Base-by-base conservation (phyloP, 1,140 invertebrate genomes). In the Microplitis demolitor region DNA sequence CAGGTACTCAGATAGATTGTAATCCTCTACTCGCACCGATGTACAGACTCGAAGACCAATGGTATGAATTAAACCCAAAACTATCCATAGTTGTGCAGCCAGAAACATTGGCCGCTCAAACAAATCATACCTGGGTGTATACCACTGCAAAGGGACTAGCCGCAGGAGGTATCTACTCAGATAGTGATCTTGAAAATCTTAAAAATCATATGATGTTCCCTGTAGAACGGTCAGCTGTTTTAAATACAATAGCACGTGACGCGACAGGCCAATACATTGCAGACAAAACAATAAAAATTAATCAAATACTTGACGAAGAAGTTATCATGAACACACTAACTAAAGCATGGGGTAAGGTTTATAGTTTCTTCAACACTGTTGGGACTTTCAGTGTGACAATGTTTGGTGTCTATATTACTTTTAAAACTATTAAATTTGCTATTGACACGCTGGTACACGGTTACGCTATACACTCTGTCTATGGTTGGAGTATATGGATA, bases 91-190 rank as follows among this genome's bases (percentile, higher is more conserved):
- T 66, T 3, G 5, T 34, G 2, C 53, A 50, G 11, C 78, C 78
- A 0, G 71, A 78, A 24, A 45, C 74, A 68, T 76, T 80, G 45
- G 73, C 76, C 4, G 71, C 76, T 6, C 24, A 39, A 11, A 64
- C 37, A 2, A 50, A 68, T 61, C 51, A 74, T 0, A 72, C 71
- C 2, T 79, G 78, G 79, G 35, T 61, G 8, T 80, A 79, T 51
- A 69, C 39, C 58, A 71, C 56, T 6, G 24, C 67, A 0, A 37
- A 16, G 0, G 60, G 62, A 3, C 45, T 80, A 1, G 76, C 74
- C 0, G 72, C 66, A 4, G 60, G 51, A 31, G 72, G 72, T n/a
- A 70, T 74, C 4, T 74, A 74, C 24, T 14, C 67, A 0, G 2
- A 45, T 50, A 16, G 11, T 34, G 67, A 74, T 3, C 4, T 69